Evolutionary conservation across 2,888 invertebrate genomes (phyloP), one percentile per base, ranked within the genome.

Genomic region (Pseudeuparius sepicola): DNA sequence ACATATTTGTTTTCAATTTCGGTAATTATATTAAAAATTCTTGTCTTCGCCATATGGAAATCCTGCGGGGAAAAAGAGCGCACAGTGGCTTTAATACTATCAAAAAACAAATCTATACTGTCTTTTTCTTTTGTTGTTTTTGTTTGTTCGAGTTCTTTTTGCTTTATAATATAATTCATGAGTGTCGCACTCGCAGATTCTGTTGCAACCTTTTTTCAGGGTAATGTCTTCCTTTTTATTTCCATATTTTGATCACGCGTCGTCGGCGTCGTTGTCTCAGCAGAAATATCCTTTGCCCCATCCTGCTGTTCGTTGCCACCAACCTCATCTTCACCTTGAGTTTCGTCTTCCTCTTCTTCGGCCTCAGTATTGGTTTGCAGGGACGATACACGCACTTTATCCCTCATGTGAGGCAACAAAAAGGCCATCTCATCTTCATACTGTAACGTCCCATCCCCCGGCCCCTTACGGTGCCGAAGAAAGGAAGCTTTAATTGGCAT

Each of bases 1-100:
- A 20, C n/a, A 20, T 20, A 20, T 20, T 31, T 31, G 24, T 9
- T 24, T 32, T 39, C 36, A 28, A 39, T 36, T 36, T 36, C 18
- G 16, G 31, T 20, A 7, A 32, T 36, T 16, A 39, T 16, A 24
- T 27, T 36, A 10, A 36, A 39, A 27, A 39, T 31, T 16, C 15
- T 31, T 12, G 27, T 32, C 30, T 36, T 39, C 10, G 24, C 29
- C 24, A 18, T 24, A 36, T 24, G 36, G 18, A 32, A 23, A 28
- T 36, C 31, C 24, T 31, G 11, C 14, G 31, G 23, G 16, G 28
- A 24, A 34, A 38, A 38, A 23, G 28, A 14, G 9, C 29, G 16
- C n/a, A 38, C 28, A 26, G 39, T 33, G 11, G 20, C 28, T 14
- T 15, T 26, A 20, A 37, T 27, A 26, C 26, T 27, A 26, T 37